phyloP scores from a whole-genome alignment of 2,113 vertebrate species.

The Malaclemys terrapin region DNA sequence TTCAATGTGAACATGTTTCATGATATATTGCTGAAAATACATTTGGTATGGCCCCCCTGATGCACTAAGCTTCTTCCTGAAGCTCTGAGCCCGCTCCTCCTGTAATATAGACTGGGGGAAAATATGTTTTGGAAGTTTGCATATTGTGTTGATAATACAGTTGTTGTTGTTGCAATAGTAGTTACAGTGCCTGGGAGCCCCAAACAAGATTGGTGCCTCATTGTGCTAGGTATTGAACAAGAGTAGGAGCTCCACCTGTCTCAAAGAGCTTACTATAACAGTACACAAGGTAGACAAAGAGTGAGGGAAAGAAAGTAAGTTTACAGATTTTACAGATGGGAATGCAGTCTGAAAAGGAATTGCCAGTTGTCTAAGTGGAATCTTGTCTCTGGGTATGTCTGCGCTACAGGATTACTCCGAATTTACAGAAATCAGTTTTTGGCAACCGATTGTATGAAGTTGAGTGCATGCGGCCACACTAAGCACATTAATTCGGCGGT shows the following conservation, averaged over 20 bases:
- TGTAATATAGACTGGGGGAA: neutral
- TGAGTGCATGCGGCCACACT: too few species aligned
- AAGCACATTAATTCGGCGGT: too few species aligned
- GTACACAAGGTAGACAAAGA: neutral
- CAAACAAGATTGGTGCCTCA: neutral
- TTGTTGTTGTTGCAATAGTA: neutral
- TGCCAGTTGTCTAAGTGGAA: neutral
- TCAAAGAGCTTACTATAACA: neutral
- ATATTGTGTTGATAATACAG: neutral
- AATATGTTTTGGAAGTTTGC: neutral
- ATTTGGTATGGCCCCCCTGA: neutral
- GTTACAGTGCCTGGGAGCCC: neutral
- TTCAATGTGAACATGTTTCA: neutral
- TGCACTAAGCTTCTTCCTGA: neutral
- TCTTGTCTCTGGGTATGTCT: neutral
- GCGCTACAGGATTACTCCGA: too few species aligned
- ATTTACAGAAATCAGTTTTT: too few species aligned
- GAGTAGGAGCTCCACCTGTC: neutral
- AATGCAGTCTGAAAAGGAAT: neutral
- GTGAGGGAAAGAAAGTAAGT: neutral
- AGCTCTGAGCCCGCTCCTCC: neutral
- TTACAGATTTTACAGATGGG: neutral
- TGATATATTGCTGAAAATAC: neutral
- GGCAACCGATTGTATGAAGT: too few species aligned
- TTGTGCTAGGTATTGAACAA: neutral